These are phyloP conservation scores for Trachemys scripta DNA, from an alignment of 2,113 vertebrate species.

Conservation along the genomic window DNA sequence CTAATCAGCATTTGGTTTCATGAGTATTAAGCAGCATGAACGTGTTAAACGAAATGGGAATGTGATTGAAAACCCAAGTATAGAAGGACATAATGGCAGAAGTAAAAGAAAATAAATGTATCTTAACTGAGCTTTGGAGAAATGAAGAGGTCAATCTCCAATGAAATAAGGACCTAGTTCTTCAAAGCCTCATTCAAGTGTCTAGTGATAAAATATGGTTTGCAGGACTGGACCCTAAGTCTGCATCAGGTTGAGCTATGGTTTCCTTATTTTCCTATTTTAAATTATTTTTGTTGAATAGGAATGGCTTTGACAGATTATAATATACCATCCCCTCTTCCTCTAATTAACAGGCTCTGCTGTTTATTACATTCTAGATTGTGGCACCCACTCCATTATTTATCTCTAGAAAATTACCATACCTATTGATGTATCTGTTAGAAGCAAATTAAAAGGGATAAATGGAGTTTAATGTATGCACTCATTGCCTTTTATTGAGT, in stretches of 20 bases:
- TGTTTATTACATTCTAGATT: background rate
- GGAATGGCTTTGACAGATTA: accelerated
- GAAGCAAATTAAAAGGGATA: background rate
- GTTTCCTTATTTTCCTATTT: accelerated
- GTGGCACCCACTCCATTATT: background rate
- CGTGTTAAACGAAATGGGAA: accelerated
- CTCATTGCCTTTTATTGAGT: accelerated
- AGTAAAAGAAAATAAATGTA: background rate
- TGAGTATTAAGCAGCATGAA: background rate
- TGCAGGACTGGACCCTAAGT: background rate
- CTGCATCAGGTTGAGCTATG: accelerated
- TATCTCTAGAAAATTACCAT: accelerated
- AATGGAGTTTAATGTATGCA: background rate
- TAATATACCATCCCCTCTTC: background rate
- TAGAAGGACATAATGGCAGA: background rate
- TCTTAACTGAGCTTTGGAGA: background rate
- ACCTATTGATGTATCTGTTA: background rate
- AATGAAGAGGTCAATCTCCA: background rate
- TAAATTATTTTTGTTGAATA: background rate
- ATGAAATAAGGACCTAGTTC: accelerated
- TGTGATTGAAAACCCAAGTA: background rate
- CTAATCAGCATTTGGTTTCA: background rate
- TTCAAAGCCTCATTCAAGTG: background rate
- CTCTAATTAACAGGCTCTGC: background rate
- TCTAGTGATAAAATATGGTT: too few species aligned